Evolutionary conservation across 2,888 invertebrate species (phyloP).

Genomic region (Oxycera nigricornis): DNA sequence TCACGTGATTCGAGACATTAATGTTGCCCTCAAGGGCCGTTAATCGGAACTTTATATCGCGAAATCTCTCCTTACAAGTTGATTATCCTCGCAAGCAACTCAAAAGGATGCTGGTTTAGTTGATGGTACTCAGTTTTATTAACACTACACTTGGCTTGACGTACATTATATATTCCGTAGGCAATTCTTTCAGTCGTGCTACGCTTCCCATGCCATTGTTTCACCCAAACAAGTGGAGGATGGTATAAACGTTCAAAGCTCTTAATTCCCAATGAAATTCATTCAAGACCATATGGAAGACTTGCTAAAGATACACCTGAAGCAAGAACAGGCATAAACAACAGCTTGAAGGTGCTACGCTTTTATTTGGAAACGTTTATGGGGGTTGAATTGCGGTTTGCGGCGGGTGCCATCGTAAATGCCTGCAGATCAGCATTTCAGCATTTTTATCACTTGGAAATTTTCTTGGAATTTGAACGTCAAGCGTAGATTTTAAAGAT

Average conservation of each 20-base stretch:
- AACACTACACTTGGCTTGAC: background rate
- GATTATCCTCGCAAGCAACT: background rate
- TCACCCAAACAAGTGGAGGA: background rate
- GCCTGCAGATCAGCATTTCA: too few relatives aligned
- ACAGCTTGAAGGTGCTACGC: too few relatives aligned
- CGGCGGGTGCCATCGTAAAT: too few relatives aligned
- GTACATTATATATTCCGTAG: background rate
- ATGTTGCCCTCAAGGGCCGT: background rate
- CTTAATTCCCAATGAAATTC: background rate
- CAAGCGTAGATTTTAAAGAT: too few relatives aligned
- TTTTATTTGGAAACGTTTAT: too few relatives aligned
- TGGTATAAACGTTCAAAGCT: background rate
- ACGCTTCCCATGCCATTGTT: background rate
- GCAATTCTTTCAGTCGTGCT: background rate
- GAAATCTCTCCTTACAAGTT: background rate
- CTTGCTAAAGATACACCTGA: background rate
- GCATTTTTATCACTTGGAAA: too few relatives aligned
- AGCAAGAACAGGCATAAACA: background rate
- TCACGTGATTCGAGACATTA: background rate
- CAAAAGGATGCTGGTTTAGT: conserved; percentile 5
- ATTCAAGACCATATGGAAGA: background rate
- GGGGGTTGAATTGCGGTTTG: too few relatives aligned
- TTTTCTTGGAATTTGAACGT: too few relatives aligned
- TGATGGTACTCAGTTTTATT: background rate
- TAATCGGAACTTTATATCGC: background rate